Base-by-base conservation (phyloP, 2,797 vertebrate genomes). In the Leuciscus waleckii region DNA sequence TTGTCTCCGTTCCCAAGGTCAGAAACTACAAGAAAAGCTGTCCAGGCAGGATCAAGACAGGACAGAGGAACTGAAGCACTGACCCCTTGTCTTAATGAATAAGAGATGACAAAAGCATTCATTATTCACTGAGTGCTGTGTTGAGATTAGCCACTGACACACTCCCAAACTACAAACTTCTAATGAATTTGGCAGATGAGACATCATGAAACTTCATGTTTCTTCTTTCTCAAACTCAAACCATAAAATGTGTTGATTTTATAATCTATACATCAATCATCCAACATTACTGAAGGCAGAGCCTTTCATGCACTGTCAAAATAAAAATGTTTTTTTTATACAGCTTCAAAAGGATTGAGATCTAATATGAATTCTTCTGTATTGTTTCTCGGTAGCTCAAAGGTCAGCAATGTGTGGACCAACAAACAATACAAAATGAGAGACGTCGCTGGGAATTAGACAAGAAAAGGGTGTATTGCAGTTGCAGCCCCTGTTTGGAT, bases 51-150 rank as follows among this genome's bases (percentile, higher is more conserved):
- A 90, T 90, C 90, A 90, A 56, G 91, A 92, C 92, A 89, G 89
- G 86, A 91, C 89, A 81, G 86, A 29, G 90, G 91, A 94, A 93
- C 90, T 90, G 90, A 93, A 92, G 91, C 46, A 85, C 92, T 90
- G 92, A 94, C 93, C 92, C 92, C 91, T 93, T 93, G 94, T 94
- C 94, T 93, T 91, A 91, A 93, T 93, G 94, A 95, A 96, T 94
- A 93, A 95, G 88, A 94, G 92, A 95, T 94, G 94, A 95, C 93
- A 95, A 94, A 93, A 91, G 91, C 93, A 94, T 95, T 92, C 94
- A 95, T 95, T 94, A 95, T 96, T 94, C 92, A 95, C 88, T 89
- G 87, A 91, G 90, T 87, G 91, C 87, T 79, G 90, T 85, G 70
- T 90, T 82, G 89, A 93, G 91, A 92, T 92, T 92, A 92, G 88